Evolutionary conservation across 2,888 invertebrate species (phyloP), one percentile per base, ranked within the genome.

Genomic region (Serrognathus titanus): DNA sequence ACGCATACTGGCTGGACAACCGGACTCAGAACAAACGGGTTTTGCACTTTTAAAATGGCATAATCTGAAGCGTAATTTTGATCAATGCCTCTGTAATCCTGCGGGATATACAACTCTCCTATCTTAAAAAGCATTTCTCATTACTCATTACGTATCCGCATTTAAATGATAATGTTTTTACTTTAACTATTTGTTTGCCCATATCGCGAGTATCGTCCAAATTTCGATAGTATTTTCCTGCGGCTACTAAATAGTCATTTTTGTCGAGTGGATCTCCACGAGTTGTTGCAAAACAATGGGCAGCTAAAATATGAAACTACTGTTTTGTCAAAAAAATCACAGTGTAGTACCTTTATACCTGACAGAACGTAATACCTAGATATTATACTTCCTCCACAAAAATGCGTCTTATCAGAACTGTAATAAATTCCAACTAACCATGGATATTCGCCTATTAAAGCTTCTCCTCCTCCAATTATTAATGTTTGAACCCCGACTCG

Each of bases 1-100:
- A 71, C 59, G 58, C 78, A 78, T n/a, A 77, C 71, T 13, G 76
- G 74, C 55, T 71, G 71, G 5, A 77, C 71, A 6, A 70, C 66
- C 47, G 63, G 60, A 1, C 71, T 68, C 39, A 74, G 69, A 9
- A 50, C 57, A 41, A 78, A 69, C 9, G 56, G 49, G 20, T 63
- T 61, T 41, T 66, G 61, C 9, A 75, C 55, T n/a, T 71, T 59
- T 7, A 77, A 35, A 9, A 77, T 48, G 0, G 76, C 76, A 41
- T 78, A 71, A 62, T 78, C 78, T 8, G 62, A 59, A 4, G 55
- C 49, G 51, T 66, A 75, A 9, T 63, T 61, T 6, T 64, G 66
- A n/a, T 48, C 13, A 10, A 51, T 56, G n/a, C 70, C 73, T 49
- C 49, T 58, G 51, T 71, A 74, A 24, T 62, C 55, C 12, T 41